phyloP scores from a whole-genome alignment of 2,888 invertebrate genomes.

The Clitarchus hookeri region DNA sequence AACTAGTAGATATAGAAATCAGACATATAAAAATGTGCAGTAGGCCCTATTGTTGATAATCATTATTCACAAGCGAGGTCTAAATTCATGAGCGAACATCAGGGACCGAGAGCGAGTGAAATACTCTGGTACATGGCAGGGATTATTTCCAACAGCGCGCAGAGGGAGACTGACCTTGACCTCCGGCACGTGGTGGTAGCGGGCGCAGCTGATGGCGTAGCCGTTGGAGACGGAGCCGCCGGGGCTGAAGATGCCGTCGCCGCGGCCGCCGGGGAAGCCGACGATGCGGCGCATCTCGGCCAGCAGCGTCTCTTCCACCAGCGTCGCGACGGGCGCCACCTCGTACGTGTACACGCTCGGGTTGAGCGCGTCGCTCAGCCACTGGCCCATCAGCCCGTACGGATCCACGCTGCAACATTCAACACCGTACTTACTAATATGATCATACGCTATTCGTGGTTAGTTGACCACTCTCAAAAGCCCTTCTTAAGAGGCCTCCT shows the following conservation, averaged over 20 bases:
- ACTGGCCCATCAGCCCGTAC: conserved; percentile 81
- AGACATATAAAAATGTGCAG: too few species aligned
- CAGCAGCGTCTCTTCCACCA: conserved; percentile 84
- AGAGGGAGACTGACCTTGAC: conserved; percentile 64
- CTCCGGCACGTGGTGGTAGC: conserved; percentile 72
- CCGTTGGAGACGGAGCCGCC: conserved; percentile 91
- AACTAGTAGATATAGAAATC: too few species aligned
- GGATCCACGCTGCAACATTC: conserved; percentile 65
- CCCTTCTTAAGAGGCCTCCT: too few species aligned
- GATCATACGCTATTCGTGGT: too few species aligned
- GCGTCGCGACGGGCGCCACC: conserved; percentile 83
- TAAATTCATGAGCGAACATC: too few species aligned
- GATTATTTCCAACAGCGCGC: too few species aligned
- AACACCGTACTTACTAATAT: too few species aligned
- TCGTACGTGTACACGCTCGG: conserved; percentile 89
- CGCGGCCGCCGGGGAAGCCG: conserved; percentile 73
- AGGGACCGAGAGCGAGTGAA: too few species aligned
- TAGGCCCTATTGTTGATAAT: too few species aligned
- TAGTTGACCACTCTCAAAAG: too few species aligned
- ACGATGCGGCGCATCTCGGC: conserved; percentile 78
- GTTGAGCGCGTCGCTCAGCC: conserved; percentile 83
- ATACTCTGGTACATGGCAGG: too few species aligned
- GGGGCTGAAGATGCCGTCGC: conserved; percentile 87
- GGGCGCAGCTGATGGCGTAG: conserved; percentile 86
- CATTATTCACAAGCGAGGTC: too few species aligned